Conservation (phyloP, 2,797 vertebrate species). For the Siniperca obscura region DNA sequence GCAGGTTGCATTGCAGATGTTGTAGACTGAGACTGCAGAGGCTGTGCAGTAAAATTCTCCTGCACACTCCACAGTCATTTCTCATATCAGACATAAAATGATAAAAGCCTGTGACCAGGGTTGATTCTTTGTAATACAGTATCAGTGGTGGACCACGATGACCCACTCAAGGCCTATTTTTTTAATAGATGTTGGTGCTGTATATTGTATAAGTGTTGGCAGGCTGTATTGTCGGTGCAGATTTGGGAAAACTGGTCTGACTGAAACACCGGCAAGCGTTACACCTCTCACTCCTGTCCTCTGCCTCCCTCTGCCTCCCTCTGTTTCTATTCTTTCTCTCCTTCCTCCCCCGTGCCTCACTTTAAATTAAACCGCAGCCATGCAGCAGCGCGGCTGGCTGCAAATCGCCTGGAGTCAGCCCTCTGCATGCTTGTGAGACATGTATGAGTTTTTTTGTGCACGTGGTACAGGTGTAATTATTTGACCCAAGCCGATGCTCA, state of each 20-base stretch:
- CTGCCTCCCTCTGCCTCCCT: conserved; percentile 29
- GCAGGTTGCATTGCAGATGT: not conserved
- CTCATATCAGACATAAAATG: not conserved
- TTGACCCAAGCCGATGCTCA: conserved; percentile 8
- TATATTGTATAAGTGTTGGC: not conserved
- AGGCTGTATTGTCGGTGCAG: not conserved
- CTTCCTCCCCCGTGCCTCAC: conserved; percentile 29
- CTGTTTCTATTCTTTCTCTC: conserved; percentile 21
- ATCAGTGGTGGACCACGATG: not conserved
- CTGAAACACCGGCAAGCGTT: conserved; percentile 20
- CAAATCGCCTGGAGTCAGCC: not conserved
- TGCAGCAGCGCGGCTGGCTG: not conserved
- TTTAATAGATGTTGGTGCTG: not conserved
- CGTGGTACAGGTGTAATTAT: conserved; percentile 8
- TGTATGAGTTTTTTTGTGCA: not conserved
- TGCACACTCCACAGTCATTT: not conserved
- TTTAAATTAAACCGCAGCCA: conserved; percentile 33
- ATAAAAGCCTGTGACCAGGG: not conserved
- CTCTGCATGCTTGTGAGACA: not conserved
- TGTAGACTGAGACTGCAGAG: not conserved
- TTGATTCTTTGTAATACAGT: not conserved
- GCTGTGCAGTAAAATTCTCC: not conserved
- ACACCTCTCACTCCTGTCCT: conserved; percentile 38
- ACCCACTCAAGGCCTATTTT: not conserved
- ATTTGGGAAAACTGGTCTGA: conserved; percentile 58